Evolutionary conservation across 2,113 vertebrate genomes (phyloP).

Genomic region (Trichechus manatus): DNA sequence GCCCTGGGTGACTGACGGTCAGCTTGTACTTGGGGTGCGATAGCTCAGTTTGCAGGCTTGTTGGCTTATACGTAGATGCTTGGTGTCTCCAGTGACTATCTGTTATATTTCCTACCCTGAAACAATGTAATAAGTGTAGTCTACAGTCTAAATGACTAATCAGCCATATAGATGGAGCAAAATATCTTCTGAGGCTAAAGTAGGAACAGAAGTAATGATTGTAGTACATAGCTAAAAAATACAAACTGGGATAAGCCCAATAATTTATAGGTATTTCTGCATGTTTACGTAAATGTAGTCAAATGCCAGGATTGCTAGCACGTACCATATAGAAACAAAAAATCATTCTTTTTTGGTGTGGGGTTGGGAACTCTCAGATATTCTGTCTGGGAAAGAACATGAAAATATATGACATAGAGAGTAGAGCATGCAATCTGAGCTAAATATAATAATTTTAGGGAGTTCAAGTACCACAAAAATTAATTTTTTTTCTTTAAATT

Average conservation of each 20-base stretch:
- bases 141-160: constrained; percentile 70
- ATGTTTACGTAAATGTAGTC: constrained; percentile 77
- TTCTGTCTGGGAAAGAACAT: constrained; percentile 51
- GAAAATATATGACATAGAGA: constrained; percentile 28
- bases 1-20: neutral
- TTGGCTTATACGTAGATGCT: neutral
- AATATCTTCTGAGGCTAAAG: constrained; percentile 76
- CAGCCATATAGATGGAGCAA: constrained; percentile 67
- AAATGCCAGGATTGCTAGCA: constrained; percentile 74
- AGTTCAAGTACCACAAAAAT: neutral
- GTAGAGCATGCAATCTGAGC: neutral
- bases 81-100: constrained; percentile 5
- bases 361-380: constrained; percentile 39
- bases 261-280: constrained; percentile 79
- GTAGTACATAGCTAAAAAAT: constrained; percentile 62
- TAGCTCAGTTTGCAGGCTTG: neutral
- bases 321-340: constrained; percentile 68
- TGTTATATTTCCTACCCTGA: constrained; percentile 33
- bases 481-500: neutral
- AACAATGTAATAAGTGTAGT: constrained; percentile 66
- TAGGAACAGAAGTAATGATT: constrained; percentile 79
- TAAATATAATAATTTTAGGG: neutral
- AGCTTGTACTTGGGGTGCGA: neutral
- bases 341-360: constrained; percentile 17
- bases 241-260: constrained; percentile 68